Evolutionary conservation across 2,888 invertebrate genomes (phyloP), one percentile per base, ranked within the genome.

Genomic region (Myathropa florea): DNA sequence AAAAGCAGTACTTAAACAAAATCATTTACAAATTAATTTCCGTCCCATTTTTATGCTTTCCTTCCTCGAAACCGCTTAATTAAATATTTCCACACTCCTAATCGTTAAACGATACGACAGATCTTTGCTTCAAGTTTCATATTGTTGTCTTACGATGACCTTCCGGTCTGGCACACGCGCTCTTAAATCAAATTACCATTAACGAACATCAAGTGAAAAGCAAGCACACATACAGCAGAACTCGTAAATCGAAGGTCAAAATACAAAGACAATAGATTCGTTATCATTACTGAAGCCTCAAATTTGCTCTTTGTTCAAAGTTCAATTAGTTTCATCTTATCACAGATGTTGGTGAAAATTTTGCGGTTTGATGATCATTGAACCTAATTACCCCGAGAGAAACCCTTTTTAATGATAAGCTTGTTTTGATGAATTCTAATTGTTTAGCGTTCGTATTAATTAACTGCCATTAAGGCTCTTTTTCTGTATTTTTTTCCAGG

Each of bases 251-350:
- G 53, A 72, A 72, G 63, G 53, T 63, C 55, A 55, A 72, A 63
- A 72, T 39, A 53, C 28, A 46, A 72, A 72, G 21, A 55, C 53
- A 73, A 55, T 63, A 55, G 68, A 33, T 24, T 55, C 33, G 30
- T 23, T 68, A 33, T 68, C 68, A 68, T 68, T 57, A 57, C 23
- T 12, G 24, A 68, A 55, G 21, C 68, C 30, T 57, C 28, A 68
- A 33, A 55, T 67, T 68, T 68, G 57, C 30, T 55, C 55, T 28
- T 63, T 73, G 63, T 55, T 57, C 46, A 72, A 60, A 71, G 71
- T 71, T 60, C 71, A 72, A 72, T 72, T 63, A 72, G 63, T 55
- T 72, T 72, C 53, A 72, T 72, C 46, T 53, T 72, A 55, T 63
- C 53, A 71, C 60, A n/a, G 59, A 26, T 63, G 63, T 24, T 72